These are phyloP conservation scores for Synanthedon formicaeformis DNA, from an alignment of 2,888 invertebrate genomes.

Conservation along the genomic window DNA sequence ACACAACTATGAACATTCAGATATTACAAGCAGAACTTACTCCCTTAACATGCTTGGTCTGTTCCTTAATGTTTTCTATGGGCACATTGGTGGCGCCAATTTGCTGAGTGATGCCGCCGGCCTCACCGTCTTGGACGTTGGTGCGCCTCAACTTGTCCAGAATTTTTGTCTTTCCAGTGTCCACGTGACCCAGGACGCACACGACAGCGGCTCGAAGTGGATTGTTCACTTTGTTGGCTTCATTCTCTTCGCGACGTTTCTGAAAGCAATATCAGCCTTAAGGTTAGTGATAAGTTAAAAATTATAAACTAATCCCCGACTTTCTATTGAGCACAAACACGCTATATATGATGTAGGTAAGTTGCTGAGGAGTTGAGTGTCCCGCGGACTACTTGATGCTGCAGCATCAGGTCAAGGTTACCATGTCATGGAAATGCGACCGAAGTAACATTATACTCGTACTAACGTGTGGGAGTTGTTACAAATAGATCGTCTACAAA, in stretches of 20 bases:
- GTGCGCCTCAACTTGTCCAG: constrained; percentile 93
- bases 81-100: constrained; percentile 99
- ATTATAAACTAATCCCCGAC: no score
- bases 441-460: no score
- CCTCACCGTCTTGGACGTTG: constrained; percentile 95
- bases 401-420: no score
- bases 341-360: no score
- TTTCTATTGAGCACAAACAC: no score
- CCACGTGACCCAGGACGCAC: constrained; percentile 98
- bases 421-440: no score
- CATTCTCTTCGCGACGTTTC: constrained; percentile 65
- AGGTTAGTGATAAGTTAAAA: neutral
- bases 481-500: no score
- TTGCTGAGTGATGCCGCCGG: constrained; percentile 99
- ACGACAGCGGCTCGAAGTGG: constrained; percentile 93
- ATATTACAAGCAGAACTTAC: constrained; percentile 58
- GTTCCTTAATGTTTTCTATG: constrained; percentile 93
- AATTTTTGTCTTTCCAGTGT: constrained; percentile 99
- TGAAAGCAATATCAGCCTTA: constrained; percentile 10
- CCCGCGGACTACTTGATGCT: no score
- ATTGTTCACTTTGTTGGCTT: constrained; percentile 51
- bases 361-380: no score
- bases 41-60: constrained; percentile 93
- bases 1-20: no score
- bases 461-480: no score